Evolutionary conservation across 2,113 vertebrate species (phyloP).

Genomic region (Cyphomyrus discorhynchus): DNA sequence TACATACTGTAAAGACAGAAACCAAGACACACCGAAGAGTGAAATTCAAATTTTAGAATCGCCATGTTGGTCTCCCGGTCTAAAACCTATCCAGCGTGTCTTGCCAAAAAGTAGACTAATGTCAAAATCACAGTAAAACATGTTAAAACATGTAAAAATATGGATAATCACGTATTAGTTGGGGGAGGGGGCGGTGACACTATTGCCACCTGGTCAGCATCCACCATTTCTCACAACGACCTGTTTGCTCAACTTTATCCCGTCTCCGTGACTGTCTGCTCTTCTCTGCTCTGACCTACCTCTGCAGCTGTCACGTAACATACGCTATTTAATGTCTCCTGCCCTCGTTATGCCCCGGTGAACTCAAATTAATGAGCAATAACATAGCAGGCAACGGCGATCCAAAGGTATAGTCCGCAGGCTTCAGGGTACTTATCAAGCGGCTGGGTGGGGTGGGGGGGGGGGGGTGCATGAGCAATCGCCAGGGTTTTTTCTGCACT

Average conservation of each 20-base stretch:
- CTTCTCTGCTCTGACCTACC: neutral
- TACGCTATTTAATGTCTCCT: neutral
- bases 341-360: neutral
- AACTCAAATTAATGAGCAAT: conserved; percentile 6
- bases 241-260: neutral
- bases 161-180: neutral
- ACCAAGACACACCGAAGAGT: neutral
- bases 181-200: neutral
- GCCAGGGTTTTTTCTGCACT: neutral
- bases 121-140: neutral
- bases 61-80: neutral
- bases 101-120: neutral
- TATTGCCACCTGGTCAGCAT: neutral
- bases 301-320: neutral
- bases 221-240: neutral
- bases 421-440: neutral
- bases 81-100: neutral
- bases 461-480: too few relatives aligned
- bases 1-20: neutral
- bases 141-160: conserved; percentile 3
- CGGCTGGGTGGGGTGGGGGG: too few relatives aligned
- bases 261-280: neutral
- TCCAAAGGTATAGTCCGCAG: neutral
- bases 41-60: neutral
- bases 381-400: neutral